A percentile compares a stretch with the other conserved stretches of the same genome.
These are phyloP conservation scores for Aphidius colemani DNA, from an alignment of 2,888 invertebrate species.

Conservation along the genomic window DNA sequence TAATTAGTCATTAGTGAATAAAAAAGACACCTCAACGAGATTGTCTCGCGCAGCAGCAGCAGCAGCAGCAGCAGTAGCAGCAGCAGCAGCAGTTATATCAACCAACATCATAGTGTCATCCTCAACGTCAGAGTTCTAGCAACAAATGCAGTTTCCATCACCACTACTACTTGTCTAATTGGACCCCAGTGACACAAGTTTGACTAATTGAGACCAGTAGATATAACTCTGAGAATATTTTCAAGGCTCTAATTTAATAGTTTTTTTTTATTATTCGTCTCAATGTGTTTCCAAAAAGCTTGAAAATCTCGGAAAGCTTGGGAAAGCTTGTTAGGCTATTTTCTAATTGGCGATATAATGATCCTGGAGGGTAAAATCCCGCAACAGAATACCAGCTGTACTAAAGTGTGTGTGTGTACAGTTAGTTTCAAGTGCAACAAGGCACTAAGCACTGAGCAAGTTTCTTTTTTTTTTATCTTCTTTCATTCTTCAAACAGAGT, in stretches of 20 bases:
- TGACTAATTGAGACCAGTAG: constrained; percentile 59
- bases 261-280: too few relatives aligned
- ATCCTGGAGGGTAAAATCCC: constrained; percentile 59
- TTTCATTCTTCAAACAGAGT: background rate
- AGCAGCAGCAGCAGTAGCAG: too few relatives aligned
- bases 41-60: background rate
- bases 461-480: too few relatives aligned
- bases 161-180: constrained; percentile 51
- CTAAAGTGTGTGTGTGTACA: too few relatives aligned
- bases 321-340: constrained; percentile 60
- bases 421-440: too few relatives aligned
- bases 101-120: too few relatives aligned
- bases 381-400: constrained; percentile 29
- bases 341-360: constrained; percentile 62
- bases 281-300: constrained; percentile 21
- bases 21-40: constrained; percentile 54
- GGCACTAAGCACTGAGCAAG: constrained; percentile 40
- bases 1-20: constrained; percentile 60
- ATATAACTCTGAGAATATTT: constrained; percentile 25
- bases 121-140: too few relatives aligned
- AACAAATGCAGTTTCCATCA: too few relatives aligned
- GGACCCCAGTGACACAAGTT: constrained; percentile 61
- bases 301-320: constrained; percentile 45
- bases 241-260: constrained; percentile 10
- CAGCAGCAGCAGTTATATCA: too few relatives aligned